These are phyloP conservation scores for Cremastobaeus sp. DNA, from an alignment of 2,888 invertebrate species.

Conservation along the genomic window DNA sequence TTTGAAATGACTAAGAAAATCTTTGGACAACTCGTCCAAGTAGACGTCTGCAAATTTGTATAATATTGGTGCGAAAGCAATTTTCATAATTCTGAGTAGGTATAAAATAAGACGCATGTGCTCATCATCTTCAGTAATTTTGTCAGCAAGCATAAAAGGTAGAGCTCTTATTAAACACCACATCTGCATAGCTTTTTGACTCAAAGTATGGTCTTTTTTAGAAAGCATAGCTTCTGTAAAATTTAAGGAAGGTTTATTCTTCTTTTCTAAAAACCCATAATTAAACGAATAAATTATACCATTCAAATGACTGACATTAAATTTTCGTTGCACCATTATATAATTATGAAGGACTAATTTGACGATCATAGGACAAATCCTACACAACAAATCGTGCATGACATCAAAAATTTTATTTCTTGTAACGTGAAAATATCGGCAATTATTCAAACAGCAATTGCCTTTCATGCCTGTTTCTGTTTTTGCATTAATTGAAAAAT, in stretches of 20 bases:
- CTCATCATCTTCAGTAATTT: slow-evolving; percentile 48
- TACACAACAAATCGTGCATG: slow-evolving; percentile 42
- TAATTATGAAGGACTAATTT: slow-evolving; percentile 43
- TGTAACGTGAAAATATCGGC: slow-evolving; percentile 40
- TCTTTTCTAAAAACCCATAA: slow-evolving; percentile 45
- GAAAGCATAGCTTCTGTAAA: slow-evolving; percentile 21
- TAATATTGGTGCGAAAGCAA: slow-evolving; percentile 58
- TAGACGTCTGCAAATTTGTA: slow-evolving; percentile 16
- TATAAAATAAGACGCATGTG: slow-evolving; percentile 46
- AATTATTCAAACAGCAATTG: no score
- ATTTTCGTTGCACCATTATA: slow-evolving; percentile 7
- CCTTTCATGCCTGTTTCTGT: no score
- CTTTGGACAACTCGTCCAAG: not conserved
- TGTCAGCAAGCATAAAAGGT: slow-evolving; percentile 58
- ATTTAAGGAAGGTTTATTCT: slow-evolving; percentile 57
- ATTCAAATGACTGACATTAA: slow-evolving; percentile 41
- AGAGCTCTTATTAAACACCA: slow-evolving; percentile 53
- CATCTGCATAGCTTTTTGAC: slow-evolving; percentile 61
- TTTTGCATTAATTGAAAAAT: no score
- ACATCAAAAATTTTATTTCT: slow-evolving; percentile 39
- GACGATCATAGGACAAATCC: slow-evolving; percentile 57
- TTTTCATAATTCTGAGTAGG: slow-evolving; percentile 40
- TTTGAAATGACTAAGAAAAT: not conserved
- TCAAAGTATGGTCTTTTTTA: slow-evolving; percentile 44
- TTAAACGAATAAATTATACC: slow-evolving; percentile 42